Conservation (phyloP, 2,888 invertebrate genomes). For the Heliothis peltigera region DNA sequence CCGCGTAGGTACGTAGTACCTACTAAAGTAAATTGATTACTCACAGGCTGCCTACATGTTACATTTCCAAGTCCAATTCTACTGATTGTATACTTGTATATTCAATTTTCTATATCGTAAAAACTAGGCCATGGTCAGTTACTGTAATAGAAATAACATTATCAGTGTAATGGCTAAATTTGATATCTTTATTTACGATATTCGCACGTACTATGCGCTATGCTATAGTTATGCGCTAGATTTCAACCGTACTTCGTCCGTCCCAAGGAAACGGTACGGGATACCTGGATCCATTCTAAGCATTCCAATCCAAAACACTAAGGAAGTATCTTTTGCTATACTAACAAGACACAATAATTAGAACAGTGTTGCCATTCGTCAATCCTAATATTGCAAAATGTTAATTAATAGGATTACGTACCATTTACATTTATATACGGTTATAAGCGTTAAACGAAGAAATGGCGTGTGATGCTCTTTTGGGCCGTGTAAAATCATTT, state of each 20-base stretch:
- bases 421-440: too few species aligned
- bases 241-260: too few species aligned
- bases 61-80: slow-evolving; percentile 1
- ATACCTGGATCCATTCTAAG: too few species aligned
- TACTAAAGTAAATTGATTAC: background rate
- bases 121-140: background rate
- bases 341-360: background rate
- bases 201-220: background rate
- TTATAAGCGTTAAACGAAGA: too few species aligned
- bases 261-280: too few species aligned
- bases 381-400: background rate
- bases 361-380: background rate
- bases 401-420: too few species aligned
- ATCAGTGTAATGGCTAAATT: slow-evolving; percentile 1
- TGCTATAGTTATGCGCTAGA: too few species aligned
- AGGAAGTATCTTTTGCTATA: too few species aligned
- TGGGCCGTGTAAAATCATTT: too few species aligned
- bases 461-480: too few species aligned
- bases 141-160: background rate
- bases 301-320: too few species aligned
- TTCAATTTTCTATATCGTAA: background rate
- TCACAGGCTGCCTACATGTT: background rate
- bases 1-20: too few species aligned
- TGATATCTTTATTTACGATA: background rate
- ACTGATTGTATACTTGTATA: background rate